Evolutionary conservation across 1,140 invertebrate genomes (phyloP), one percentile per base, ranked within the genome.

Genomic region (Nebria ingens): DNA sequence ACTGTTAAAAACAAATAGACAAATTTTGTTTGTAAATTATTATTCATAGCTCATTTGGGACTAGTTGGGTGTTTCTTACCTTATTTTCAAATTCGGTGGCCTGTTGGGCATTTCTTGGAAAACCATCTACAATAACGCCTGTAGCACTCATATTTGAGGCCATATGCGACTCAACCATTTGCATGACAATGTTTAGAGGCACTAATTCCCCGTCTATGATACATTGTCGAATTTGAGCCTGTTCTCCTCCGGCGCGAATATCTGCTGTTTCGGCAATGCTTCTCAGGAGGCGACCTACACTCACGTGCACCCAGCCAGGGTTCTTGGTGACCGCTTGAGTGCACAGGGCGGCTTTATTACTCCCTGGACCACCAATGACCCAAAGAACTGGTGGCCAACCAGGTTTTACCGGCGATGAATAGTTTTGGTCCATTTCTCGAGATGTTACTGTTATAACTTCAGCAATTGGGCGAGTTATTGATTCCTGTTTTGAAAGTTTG

Each of bases 81-180:
- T 90, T 86, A 40, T 77, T 82, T 70, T 96, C 86, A 70, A 94
- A 95, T 61, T 84, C 79, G 40, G 82, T 78, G 56, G 89, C 84
- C 74, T 97, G 92, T 51, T 83, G 81, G 59, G 93, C 73, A 63
- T 94, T 89, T 51, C 91, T 75, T 0, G 93, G 93, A 72, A 87
- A 96, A 1, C 92, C 92, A 68, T 94, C 92, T 22, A 97, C 81
- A 51, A 97, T 78, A 55, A 94, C 83, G 12, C 91, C 91, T 17
- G 78, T 73, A 57, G 70, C 71, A 1, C 71, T 69, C 0, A 67
- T 72, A 56, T 84, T 77, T 0, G 75, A 68, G 0, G 68, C 62
- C 55, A 86, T 74, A 56, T 83, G 77, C 40, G 75, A 74, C n/a
- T 84, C 79, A 0, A 90, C 73, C 1, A 87, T 62, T 60, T 80